Base-by-base conservation (phyloP, 1,140 invertebrate species). In the Ceratina australensis region DNA sequence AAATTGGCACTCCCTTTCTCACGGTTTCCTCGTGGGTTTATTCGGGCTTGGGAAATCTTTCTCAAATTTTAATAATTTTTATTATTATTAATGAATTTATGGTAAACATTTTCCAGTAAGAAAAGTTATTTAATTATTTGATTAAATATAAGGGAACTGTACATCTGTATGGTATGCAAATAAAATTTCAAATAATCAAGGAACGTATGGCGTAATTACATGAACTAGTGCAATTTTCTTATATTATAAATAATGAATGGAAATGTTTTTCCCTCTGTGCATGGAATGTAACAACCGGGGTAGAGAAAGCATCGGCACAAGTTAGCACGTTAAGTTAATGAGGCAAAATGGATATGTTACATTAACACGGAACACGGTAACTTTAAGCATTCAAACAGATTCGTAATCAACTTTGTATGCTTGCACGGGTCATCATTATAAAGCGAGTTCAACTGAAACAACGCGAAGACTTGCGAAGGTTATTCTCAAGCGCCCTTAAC, bases 351-450 rank as follows among this genome's bases (percentile, higher is more conserved):
- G 20, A 33, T n/a, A 63, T 26, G 10, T 63, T 63, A 33, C 26
- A 13, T 63, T 63, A 26, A 61, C 12, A 28, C 28, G 15, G 28
- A n/a, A n/a, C 18, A 18, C 1, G 13, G 0, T 10, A 33, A 33
- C n/a, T 63, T 63, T 63, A 33, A 63, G 15, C 26, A 63, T 10
- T 18, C 24, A 61, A 61, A 33, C 60, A 33, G 20, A 61, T 61
- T 15, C 5, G 10, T 33, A 61, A 61, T 61, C 33, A 63, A 63
- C 16, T 63, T n/a, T 63, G 26, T 61, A 28, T 8, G 60, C 22
- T 61, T 33, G 10, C 28, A 33, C 18, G 15, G 33, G 26, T 63
- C 4, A 33, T 63, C 28, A 63, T 63, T 63, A 33, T n/a, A 2
- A 33, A 33, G n/a, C 28, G 18, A 26, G 28, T 33, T 63, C 33